A percentile compares a stretch with the other conserved stretches of the same genome.
Evolutionary conservation across 2,797 vertebrate genomes (phyloP).

Genomic region (Phrynocephalus vlangalii): DNA sequence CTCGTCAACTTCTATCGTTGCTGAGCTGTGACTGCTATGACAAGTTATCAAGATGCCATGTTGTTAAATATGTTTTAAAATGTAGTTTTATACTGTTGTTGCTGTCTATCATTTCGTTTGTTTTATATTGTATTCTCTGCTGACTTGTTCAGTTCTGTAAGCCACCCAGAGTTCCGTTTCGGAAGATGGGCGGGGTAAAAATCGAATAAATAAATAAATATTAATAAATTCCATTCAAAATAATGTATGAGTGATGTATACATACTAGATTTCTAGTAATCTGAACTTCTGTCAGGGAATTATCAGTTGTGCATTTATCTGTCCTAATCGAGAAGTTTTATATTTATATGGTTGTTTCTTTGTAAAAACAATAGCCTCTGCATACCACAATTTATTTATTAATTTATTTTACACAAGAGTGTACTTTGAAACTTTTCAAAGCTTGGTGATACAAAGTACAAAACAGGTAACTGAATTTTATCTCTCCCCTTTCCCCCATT

Average conservation of each 20-base stretch:
- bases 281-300: constrained; percentile 6
- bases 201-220: too few species aligned
- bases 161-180: too few species aligned
- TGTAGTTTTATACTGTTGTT: too few species aligned
- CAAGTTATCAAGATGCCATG: too few species aligned
- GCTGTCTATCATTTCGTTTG: too few species aligned
- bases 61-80: too few species aligned
- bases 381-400: background rate
- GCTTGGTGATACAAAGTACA: background rate
- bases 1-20: too few species aligned
- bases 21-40: too few species aligned
- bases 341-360: constrained; percentile 21
- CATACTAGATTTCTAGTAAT: constrained; percentile 32
- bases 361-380: constrained; percentile 10
- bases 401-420: accelerated
- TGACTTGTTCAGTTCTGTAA: too few species aligned
- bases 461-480: background rate
- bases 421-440: background rate
- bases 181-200: too few species aligned
- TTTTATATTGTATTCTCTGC: too few species aligned
- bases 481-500: background rate
- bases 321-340: constrained; percentile 19
- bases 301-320: constrained; percentile 6
- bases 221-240: constrained; percentile 50
- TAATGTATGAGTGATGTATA: constrained; percentile 29